A percentile compares a stretch with the other conserved stretches of the same genome.
Conservation (phyloP, 2,888 invertebrate species). For the Hecatera dysodea region DNA sequence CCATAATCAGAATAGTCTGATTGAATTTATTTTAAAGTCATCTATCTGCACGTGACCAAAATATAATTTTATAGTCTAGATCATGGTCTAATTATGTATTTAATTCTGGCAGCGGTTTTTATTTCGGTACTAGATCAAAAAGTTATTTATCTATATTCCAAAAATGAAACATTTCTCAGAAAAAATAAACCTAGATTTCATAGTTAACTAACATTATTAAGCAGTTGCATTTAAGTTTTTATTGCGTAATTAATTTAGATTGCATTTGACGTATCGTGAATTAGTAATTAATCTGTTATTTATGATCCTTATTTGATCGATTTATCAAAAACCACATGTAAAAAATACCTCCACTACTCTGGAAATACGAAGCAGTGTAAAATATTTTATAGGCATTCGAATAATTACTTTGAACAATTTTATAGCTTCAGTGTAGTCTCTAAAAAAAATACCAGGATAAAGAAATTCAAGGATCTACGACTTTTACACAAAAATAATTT, state of each 20-base stretch:
- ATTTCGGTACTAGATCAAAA: not conserved
- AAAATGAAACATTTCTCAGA: not conserved
- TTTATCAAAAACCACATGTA: not conserved
- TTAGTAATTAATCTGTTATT: constrained; percentile 23
- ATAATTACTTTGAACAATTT: no score
- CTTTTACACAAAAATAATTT: not conserved
- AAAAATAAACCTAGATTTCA: constrained; percentile 11
- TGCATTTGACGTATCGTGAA: constrained; percentile 32
- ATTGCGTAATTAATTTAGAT: constrained; percentile 26
- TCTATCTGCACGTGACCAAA: not conserved
- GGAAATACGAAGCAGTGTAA: not conserved
- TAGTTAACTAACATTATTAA: constrained; percentile 6
- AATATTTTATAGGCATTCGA: not conserved
- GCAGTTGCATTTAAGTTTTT: constrained; percentile 21
- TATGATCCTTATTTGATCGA: constrained; percentile 7
- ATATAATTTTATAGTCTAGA: not conserved
- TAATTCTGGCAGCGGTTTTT: not conserved
- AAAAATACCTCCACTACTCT: not conserved
- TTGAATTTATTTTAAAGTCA: constrained; percentile 19
- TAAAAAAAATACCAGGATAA: not conserved
- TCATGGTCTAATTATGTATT: not conserved
- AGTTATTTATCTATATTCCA: not conserved
- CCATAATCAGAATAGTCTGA: constrained; percentile 29
- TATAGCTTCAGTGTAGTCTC: no score
- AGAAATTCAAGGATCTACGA: not conserved